A percentile compares a stretch with the other conserved stretches of the same genome.
Conservation (phyloP, 2,888 invertebrate species). For the Cristatella mucedo region DNA sequence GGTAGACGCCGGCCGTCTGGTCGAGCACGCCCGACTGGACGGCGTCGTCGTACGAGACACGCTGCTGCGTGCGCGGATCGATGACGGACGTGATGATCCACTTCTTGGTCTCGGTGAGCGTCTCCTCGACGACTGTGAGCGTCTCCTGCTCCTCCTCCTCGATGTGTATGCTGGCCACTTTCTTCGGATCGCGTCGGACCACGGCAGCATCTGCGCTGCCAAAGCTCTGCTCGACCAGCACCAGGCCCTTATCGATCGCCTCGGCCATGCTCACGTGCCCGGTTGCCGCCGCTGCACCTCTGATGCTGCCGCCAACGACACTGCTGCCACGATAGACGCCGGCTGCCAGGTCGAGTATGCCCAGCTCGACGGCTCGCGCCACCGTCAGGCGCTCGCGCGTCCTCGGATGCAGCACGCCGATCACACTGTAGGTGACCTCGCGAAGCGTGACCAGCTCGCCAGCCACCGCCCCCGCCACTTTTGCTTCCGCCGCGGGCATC, state of each 20-base stretch:
- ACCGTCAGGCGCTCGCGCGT: slow-evolving; percentile 4
- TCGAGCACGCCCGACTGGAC: slow-evolving; percentile 15
- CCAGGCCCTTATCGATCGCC: slow-evolving; percentile 5
- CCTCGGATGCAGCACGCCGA: slow-evolving; percentile 1
- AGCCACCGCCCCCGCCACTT: background rate
- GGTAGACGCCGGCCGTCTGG: slow-evolving; percentile 24
- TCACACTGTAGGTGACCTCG: slow-evolving; percentile 2
- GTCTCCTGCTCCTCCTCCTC: slow-evolving; percentile 8
- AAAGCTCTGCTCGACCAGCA: slow-evolving; percentile 7
- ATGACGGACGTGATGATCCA: slow-evolving; percentile 7
- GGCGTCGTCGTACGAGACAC: slow-evolving; percentile 5
- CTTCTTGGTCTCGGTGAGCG: slow-evolving; percentile 6
- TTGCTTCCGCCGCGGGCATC: background rate
- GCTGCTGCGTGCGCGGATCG: slow-evolving; percentile 7
- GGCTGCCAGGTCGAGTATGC: background rate
- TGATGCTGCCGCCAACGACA: no score
- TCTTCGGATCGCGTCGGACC: slow-evolving; percentile 2
- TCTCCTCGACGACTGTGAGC: slow-evolving; percentile 6
- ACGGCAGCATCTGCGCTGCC: no score
- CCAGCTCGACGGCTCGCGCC: slow-evolving; percentile 3
- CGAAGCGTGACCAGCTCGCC: slow-evolving; percentile 1
- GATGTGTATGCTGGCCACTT: slow-evolving; percentile 7
- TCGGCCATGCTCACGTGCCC: slow-evolving; percentile 4
- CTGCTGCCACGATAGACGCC: background rate
- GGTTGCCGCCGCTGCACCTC: no score